Base-by-base conservation (phyloP, 2,797 vertebrate genomes). In the Syndactyla subalaris region DNA sequence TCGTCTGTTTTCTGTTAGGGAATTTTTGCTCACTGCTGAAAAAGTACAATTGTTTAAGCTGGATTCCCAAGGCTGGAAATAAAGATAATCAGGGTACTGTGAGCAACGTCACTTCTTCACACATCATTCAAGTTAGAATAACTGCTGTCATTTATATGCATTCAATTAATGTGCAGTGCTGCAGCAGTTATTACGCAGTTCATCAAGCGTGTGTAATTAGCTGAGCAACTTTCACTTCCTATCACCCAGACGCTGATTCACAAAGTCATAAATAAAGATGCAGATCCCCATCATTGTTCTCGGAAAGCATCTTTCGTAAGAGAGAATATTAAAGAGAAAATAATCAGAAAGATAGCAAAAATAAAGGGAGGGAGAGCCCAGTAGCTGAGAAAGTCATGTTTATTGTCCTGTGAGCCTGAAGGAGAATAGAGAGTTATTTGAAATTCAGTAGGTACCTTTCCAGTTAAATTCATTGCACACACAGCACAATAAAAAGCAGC, bases 171-270 rank as follows among this genome's bases (percentile, higher is more conserved):
- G 91, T 97, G 96, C 92, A 96, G 39, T 89, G 93, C 97, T 96
- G 97, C 96, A 95, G 94, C 92, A 88, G 95, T 95, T 97, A 98
- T 97, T 97, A 97, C 93, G 96, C 97, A 96, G 95, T 97, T 97
- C 98, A 98, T 98, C 97, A 98, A 97, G 97, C 91, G 72, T 96
- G 96, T 97, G 97, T 97, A 98, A 98, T 98, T 98, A 98, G 97
- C 97, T 98, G 96, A 98, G 97, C 97, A 97, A 98, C 97, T 98
- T 97, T 98, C 77, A 67, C 96, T 96, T 98, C 96, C 97, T 97
- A 97, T 98, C 97, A 97, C 96, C 96, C 96, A 97, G 96, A 96
- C 95, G 72, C 97, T 97, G 97, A 98, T 97, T 98, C 95, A 97
- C 93, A 96, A 93, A 98, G 97, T 97, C 97, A 97, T 98, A 98